Evolutionary conservation across 2,113 vertebrate species (phyloP), one percentile per base, ranked within the genome.

Genomic region (Sinocyclocheilus grahami): DNA sequence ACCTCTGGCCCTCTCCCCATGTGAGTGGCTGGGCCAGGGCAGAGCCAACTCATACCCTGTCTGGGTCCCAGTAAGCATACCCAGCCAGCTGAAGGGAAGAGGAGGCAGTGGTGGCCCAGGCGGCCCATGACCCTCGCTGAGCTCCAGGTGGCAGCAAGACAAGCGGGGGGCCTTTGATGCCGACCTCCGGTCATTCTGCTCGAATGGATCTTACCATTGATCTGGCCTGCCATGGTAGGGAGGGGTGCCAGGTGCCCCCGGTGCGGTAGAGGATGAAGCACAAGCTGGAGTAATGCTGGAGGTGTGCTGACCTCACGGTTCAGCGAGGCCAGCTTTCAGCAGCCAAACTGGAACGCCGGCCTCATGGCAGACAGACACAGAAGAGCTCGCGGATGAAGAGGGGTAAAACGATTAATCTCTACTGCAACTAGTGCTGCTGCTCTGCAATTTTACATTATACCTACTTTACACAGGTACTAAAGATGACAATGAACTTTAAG

Each of bases 161-260:
- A 91, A 91, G 92, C 88, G 85, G 91, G 91, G 88, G 91, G 90
- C 88, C 92, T 95, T 94, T 95, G 94, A 95, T 93, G 93, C 82
- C 88, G 91, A 94, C 92, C 93, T 90, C 89, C 65, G 92, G 90
- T 93, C 92, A 90, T 90, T 89, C 91, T 82, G 84, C 89, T 85
- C 67, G 74, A 90, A 91, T 82, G 90, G 90, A 90, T 90, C 87
- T 85, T 18, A 69, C 79, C 77, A 91, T 93, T 89, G 91, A 94
- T 94, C 92, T 76, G 83, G 92, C 91, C 89, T 90, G 88, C 87
- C 90, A 89, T 89, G 90, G 90, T 90, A 86, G 90, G 89, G 91
- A 91, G 90, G 85, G 83, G 87, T 92, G 93, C 92, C 91, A 92
- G 92, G 92, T 94, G 91, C 87, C 92, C 91, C 90, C 55, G 24